Conservation (phyloP, 2,113 vertebrate species). For the Plectropomus leopardus region DNA sequence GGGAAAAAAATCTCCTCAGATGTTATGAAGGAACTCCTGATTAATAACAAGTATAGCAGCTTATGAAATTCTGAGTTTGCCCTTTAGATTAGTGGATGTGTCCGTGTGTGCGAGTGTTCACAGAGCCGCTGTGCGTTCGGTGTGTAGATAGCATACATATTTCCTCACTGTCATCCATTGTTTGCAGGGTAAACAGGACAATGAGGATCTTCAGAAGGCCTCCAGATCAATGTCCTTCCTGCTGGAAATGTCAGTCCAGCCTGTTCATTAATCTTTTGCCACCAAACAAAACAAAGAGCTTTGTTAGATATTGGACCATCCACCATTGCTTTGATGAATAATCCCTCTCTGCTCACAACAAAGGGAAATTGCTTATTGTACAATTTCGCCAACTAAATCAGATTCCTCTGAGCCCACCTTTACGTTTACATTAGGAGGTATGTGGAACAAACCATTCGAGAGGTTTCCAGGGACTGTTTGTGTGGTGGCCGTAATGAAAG, state of each 20-base stretch:
- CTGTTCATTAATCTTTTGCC: conserved; percentile 80
- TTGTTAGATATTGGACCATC: conserved; percentile 68
- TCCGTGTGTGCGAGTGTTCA: not conserved
- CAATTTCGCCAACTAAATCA: conserved; percentile 46
- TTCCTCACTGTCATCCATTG: conserved; percentile 61
- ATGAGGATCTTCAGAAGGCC: conserved; percentile 72
- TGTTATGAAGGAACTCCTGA: conserved; percentile 38
- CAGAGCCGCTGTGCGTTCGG: not conserved
- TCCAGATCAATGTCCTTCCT: conserved; percentile 77
- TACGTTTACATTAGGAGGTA: conserved; percentile 21
- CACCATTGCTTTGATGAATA: conserved; percentile 70
- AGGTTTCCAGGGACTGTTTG: conserved; percentile 22
- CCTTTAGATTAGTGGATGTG: conserved; percentile 45
- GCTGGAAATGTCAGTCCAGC: conserved; percentile 78
- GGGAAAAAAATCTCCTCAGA: not conserved
- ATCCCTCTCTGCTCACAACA: conserved; percentile 61
- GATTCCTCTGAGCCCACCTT: conserved; percentile 37
- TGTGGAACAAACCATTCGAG: not conserved
- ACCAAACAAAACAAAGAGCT: conserved; percentile 76
- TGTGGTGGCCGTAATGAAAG: conserved; percentile 27
- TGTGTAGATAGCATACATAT: conserved; percentile 37
- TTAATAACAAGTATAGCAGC: conserved; percentile 58
- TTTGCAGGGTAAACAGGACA: conserved; percentile 74
- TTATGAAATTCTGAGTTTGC: conserved; percentile 46
- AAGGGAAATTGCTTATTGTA: conserved; percentile 61